Evolutionary conservation across 2,113 vertebrate genomes (phyloP).

Genomic region (Pachyramphus minor): DNA sequence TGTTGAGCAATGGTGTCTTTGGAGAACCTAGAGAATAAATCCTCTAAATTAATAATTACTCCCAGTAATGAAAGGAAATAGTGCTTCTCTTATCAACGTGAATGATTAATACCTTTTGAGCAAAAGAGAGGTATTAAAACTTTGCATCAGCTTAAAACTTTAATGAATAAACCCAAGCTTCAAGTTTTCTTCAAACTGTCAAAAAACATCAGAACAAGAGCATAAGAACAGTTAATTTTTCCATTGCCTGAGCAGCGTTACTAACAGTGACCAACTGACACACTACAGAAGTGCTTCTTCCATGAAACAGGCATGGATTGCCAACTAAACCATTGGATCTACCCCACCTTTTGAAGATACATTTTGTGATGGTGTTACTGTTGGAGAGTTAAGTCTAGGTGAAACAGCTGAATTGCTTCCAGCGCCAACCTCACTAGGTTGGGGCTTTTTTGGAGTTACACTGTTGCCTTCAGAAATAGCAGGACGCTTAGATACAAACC

Average conservation of each 20-base stretch:
- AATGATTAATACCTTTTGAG: not conserved
- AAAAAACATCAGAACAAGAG: no score
- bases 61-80: not conserved
- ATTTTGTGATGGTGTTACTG: slow-evolving; percentile 1
- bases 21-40: not conserved
- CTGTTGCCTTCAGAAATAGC: slow-evolving; percentile 61
- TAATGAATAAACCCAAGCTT: not conserved
- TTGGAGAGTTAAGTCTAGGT: slow-evolving; percentile 9
- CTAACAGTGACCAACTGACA: not conserved
- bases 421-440: slow-evolving; percentile 60
- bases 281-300: not conserved
- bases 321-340: not conserved
- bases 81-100: not conserved
- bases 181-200: no score
- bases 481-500: slow-evolving; percentile 66
- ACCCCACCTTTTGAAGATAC: slow-evolving; percentile 27
- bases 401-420: not conserved
- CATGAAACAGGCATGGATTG: not conserved
- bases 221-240: not conserved
- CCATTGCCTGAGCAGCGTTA: not conserved
- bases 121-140: not conserved
- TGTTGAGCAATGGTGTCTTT: not conserved
- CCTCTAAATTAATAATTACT: not conserved
- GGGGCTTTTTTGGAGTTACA: slow-evolving; percentile 71
- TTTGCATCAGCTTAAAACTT: not conserved